Conservation (phyloP, 2,888 invertebrate species). For the Conomelus anceps region DNA sequence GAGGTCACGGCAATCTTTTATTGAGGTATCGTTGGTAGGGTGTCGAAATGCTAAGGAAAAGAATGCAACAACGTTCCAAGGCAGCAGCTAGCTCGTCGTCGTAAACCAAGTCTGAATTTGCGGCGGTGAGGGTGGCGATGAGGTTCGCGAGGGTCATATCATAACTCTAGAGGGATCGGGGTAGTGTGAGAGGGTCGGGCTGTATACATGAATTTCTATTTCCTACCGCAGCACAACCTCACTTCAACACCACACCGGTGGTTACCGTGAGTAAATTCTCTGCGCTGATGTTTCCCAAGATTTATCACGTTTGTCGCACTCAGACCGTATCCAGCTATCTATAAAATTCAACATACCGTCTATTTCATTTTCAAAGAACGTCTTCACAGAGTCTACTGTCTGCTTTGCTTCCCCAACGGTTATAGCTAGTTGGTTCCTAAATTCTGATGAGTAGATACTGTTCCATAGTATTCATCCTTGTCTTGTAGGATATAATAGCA, state of each 20-base stretch:
- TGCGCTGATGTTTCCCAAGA: neutral
- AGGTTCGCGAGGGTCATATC: neutral
- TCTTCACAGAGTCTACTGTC: neutral
- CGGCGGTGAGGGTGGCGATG: neutral
- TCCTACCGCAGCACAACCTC: neutral
- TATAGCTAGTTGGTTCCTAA: neutral
- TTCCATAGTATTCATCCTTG: too few relatives aligned
- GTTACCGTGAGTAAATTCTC: neutral
- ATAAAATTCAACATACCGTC: neutral
- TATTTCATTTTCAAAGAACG: neutral
- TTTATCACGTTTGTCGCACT: neutral
- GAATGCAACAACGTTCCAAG: neutral
- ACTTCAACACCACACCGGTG: neutral
- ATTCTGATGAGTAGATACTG: too few relatives aligned
- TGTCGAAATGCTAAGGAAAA: neutral
- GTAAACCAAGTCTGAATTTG: neutral
- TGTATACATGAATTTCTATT: neutral
- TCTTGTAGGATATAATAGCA: too few relatives aligned
- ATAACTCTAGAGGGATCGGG: neutral
- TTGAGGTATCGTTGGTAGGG: neutral
- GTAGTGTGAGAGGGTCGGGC: neutral
- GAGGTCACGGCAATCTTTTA: neutral
- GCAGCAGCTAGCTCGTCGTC: neutral
- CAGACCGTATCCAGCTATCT: neutral
- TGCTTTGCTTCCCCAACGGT: neutral